phyloP scores from a whole-genome alignment of 2,113 vertebrate genomes.

The Dissostichus mawsoni region DNA sequence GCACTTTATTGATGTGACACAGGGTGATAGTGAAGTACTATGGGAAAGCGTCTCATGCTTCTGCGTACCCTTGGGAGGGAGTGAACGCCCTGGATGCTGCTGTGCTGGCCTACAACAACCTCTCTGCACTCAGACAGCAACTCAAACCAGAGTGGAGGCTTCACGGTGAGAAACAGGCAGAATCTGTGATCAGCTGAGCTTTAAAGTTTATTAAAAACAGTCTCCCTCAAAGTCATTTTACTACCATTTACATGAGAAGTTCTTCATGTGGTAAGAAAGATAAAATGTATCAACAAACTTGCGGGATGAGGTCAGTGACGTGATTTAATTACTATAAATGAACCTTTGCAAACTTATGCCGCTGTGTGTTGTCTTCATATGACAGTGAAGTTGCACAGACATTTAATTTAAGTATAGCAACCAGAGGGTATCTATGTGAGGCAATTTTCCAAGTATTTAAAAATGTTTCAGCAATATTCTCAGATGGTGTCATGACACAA shows the following conservation, averaged over 20 bases:
- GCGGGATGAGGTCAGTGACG: too few relatives aligned
- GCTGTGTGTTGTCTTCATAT: not conserved
- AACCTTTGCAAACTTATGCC: not conserved
- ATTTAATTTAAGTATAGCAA: not conserved
- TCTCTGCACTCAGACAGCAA: slow-evolving; percentile 92
- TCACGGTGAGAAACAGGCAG: slow-evolving; percentile 84
- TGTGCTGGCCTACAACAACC: slow-evolving; percentile 91
- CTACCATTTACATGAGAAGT: not conserved
- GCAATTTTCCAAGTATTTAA: not conserved
- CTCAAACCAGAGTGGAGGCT: slow-evolving; percentile 91
- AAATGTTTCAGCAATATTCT: not conserved
- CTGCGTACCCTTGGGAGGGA: slow-evolving; percentile 92
- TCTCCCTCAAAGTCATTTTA: not conserved
- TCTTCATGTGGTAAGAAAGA: too few relatives aligned
- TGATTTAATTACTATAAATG: too few relatives aligned
- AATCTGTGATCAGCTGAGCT: not conserved
- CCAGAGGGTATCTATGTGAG: not conserved
- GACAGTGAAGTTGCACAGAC: not conserved
- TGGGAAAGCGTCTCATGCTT: slow-evolving; percentile 90
- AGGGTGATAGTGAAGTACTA: slow-evolving; percentile 92
- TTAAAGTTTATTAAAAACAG: not conserved
- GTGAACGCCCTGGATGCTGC: slow-evolving; percentile 93
- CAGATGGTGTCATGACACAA: not conserved
- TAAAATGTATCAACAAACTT: too few relatives aligned
- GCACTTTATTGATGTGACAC: slow-evolving; percentile 37